These are phyloP conservation scores for Trichogramma pretiosum DNA, from an alignment of 1,140 invertebrate genomes.

Conservation along the genomic window DNA sequence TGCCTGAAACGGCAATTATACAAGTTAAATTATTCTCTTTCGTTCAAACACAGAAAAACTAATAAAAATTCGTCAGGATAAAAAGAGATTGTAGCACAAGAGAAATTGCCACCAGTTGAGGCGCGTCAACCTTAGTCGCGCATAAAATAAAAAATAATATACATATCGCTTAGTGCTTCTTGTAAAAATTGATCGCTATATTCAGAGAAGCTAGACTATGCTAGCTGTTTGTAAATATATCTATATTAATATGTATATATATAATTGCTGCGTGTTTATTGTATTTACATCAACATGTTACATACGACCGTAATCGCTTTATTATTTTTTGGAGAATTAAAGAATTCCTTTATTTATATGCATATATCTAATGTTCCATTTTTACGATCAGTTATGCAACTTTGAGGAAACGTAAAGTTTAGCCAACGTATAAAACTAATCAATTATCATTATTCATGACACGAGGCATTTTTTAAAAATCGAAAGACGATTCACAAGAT, in stretches of 20 bases:
- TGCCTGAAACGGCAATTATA: constrained; percentile 1
- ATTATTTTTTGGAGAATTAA: too few relatives aligned
- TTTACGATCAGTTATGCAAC: constrained; percentile 21
- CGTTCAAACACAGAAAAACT: constrained; percentile 6
- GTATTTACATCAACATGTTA: constrained; percentile 31
- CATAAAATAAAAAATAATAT: constrained; percentile 17
- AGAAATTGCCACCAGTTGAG: constrained; percentile 16
- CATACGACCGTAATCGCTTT: constrained; percentile 17
- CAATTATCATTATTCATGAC: constrained; percentile 11
- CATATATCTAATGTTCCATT: constrained; percentile 2
- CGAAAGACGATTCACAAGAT: constrained; percentile 14
- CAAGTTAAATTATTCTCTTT: constrained; percentile 12
- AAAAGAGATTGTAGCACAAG: constrained; percentile 13
- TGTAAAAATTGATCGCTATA: constrained; percentile 16
- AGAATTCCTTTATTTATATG: constrained; percentile 13
- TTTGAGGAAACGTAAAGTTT: constrained; percentile 17
- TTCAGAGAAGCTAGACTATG: constrained; percentile 17
- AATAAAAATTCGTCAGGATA: constrained; percentile 1
- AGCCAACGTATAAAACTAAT: constrained; percentile 15
- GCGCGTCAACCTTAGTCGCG: constrained; percentile 7
- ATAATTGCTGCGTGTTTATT: constrained; percentile 19
- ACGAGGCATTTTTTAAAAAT: constrained; percentile 6
- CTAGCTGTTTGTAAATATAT: constrained; percentile 17
- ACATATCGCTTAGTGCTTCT: constrained; percentile 17
- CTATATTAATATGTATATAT: constrained; percentile 11